Evolutionary conservation across 1,140 invertebrate species (phyloP).

Genomic region (Sinella curviseta): DNA sequence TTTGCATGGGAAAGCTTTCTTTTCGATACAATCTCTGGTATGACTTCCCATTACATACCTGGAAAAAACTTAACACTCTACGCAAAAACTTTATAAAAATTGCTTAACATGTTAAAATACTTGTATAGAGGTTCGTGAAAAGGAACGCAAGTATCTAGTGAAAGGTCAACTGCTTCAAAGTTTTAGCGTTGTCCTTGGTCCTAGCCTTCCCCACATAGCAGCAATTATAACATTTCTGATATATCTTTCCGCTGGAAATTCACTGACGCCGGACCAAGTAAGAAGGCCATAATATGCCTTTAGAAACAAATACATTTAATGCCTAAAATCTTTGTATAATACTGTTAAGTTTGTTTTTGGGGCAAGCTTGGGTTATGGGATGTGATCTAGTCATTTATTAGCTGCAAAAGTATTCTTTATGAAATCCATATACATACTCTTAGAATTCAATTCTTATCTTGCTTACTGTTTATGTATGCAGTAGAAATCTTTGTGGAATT

Average conservation of each 20-base stretch:
- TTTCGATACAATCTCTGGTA: constrained; percentile 60
- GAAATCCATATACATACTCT: no score
- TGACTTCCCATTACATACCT: constrained; percentile 53
- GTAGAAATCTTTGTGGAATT: no score
- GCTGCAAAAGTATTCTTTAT: no score
- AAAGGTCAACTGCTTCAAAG: constrained; percentile 65
- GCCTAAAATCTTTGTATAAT: no score
- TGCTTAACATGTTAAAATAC: no score
- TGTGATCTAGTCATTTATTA: no score
- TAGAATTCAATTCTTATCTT: background rate
- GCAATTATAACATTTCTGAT: constrained; percentile 65
- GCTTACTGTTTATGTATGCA: background rate
- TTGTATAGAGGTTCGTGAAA: constrained; percentile 59
- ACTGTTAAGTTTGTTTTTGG: no score
- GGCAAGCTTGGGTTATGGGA: no score
- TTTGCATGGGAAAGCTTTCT: constrained; percentile 86
- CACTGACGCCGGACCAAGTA: constrained; percentile 66
- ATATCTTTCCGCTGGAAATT: constrained; percentile 63
- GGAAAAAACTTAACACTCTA: constrained; percentile 36
- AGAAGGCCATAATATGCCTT: no score
- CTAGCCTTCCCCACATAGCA: constrained; percentile 65
- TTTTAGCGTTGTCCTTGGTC: constrained; percentile 63
- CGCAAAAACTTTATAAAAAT: background rate
- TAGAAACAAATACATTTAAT: no score
- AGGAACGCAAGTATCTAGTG: constrained; percentile 61